Evolutionary conservation across 2,113 vertebrate species (phyloP), one percentile per base, ranked within the genome.

Genomic region (Rhea americana): DNA sequence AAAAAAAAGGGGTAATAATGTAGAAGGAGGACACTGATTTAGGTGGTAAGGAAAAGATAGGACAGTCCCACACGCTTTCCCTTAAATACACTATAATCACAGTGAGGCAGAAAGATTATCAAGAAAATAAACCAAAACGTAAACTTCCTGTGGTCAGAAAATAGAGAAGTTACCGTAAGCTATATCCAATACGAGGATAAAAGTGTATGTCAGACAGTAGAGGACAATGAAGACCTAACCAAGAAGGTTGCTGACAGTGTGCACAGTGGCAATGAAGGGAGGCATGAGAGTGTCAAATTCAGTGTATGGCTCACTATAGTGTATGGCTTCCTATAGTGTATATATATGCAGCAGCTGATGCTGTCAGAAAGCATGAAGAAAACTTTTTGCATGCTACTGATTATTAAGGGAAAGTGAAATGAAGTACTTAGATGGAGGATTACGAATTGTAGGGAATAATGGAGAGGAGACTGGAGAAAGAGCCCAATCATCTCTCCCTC

Each of bases 291-390:
- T 37, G 55, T 9, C n/a, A 25, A 6, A 55, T 9, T 17, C 2
- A 1, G 5, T 0, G 5, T 7, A 7, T 0, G 4, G 17, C 15
- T 48, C 2, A n/a, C 45, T 21, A 11, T 2, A 45, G 50, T 0
- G 9, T 1, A 2, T 1, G 47, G 16, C 17, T 51, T 2, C 35
- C 45, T 20, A 10, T 3, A 47, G 43, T 0, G 11, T 1, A 3
- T 2, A 43, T 47, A 47, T 47, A 47, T 24, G 37, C 32, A 62
- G 80, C 67, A 74, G 76, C 73, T 76, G 55, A 59, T n/a, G 30
- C 59, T 2, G 2, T 7, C 89, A 58, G 30, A 89, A 61, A 51
- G 50, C 55, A 73, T 26, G 26, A 37, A 43, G 13, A 82, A 35
- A 90, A 80, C 67, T 66, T 90, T 55, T 18, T 2, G 1, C 17